These are phyloP conservation scores for Vireo griseus DNA, from an alignment of 2,797 vertebrate species.

Conservation along the genomic window DNA sequence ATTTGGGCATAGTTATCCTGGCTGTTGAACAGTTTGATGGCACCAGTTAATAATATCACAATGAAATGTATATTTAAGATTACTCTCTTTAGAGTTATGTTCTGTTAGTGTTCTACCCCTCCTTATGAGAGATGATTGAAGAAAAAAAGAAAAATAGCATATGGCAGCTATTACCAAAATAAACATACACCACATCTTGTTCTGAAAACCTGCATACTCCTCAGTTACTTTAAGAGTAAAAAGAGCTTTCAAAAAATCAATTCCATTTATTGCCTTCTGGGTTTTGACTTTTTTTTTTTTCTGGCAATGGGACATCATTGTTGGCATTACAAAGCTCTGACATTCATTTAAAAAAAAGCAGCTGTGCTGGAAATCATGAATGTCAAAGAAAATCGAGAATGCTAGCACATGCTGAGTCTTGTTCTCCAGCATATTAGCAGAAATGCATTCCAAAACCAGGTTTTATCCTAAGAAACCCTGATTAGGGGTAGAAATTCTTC, in stretches of 20 bases:
- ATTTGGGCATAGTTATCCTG: neutral
- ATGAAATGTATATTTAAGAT: neutral
- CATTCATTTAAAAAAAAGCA: neutral
- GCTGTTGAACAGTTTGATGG: neutral
- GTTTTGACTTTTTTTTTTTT: neutral
- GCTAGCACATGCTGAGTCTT: neutral
- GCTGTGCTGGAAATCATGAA: neutral
- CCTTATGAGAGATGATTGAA: neutral
- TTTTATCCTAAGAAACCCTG: neutral
- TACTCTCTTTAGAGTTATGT: neutral
- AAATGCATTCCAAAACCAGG: neutral
- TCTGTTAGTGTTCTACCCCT: neutral
- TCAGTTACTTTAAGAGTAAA: neutral
- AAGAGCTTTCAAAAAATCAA: neutral
- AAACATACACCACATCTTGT: neutral
- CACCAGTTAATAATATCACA: neutral
- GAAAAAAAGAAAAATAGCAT: neutral
- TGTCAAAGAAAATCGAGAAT: conserved; percentile 26
- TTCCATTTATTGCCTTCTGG: neutral
- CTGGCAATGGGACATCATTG: neutral
- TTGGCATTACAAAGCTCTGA: neutral
- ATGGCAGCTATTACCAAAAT: conserved; percentile 12
- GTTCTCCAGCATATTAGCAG: neutral
- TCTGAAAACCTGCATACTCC: neutral
- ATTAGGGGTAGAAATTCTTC: neutral